A percentile compares a stretch with the other conserved stretches of the same genome.
Evolutionary conservation across 2,797 vertebrate genomes (phyloP).

Genomic region (Pelobates cultripes): DNA sequence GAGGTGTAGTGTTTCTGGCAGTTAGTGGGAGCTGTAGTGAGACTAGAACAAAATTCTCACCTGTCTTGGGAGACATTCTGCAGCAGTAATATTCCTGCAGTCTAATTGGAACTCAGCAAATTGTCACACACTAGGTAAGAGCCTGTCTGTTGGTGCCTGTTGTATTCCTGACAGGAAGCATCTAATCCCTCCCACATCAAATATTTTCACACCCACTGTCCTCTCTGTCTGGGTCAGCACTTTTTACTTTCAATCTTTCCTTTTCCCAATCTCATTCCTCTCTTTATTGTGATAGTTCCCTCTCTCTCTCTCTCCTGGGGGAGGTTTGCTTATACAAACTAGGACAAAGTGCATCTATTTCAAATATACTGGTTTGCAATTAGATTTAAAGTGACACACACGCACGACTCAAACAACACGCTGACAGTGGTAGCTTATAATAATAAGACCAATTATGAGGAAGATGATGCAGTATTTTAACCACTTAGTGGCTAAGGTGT

Average conservation of each 20-base stretch:
- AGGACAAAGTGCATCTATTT: conserved; percentile 47
- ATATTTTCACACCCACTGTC: conserved; percentile 1
- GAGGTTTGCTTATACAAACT: conserved; percentile 35
- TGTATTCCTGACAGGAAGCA: not conserved
- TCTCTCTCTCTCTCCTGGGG: conserved; percentile 3
- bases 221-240: not conserved
- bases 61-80: conserved; percentile 29
- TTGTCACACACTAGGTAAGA: not conserved
- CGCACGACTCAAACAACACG: no score
- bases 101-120: not conserved
- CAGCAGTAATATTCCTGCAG: not conserved
- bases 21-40: no score
- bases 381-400: not conserved
- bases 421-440: no score
- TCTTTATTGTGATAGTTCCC: no score
- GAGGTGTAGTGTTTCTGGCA: not conserved
- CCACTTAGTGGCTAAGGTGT: no score
- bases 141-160: not conserved
- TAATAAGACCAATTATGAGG: no score
- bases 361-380: not conserved
- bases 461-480: no score
- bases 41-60: not conserved
- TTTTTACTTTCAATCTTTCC: not conserved
- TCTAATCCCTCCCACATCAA: not conserved
- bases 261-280: not conserved